A percentile compares a stretch with the other conserved stretches of the same genome.
phyloP scores from a whole-genome alignment of 2,888 invertebrate genomes.

The Coelinius sp. region DNA sequence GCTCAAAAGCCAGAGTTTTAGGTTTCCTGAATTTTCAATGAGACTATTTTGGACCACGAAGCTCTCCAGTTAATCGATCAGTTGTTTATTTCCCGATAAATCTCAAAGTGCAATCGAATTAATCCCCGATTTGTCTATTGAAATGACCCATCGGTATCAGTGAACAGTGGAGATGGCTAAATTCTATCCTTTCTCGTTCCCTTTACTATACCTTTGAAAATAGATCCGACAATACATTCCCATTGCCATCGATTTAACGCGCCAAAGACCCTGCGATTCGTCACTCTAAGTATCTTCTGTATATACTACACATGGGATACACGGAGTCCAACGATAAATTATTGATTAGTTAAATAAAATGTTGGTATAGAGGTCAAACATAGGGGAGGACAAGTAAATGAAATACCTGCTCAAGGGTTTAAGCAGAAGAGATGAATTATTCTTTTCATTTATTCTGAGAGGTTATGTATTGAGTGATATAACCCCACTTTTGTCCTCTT shows the following conservation, averaged over 20 bases:
- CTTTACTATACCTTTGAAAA: background rate
- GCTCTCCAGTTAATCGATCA: background rate
- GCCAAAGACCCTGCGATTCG: slow-evolving; percentile 11
- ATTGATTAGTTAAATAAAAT: background rate
- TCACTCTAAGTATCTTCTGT: slow-evolving; percentile 1
- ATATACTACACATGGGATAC: background rate
- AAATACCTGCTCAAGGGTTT: no score
- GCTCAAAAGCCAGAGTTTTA: no score
- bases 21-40: no score
- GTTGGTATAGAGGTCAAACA: background rate
- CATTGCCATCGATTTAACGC: slow-evolving; percentile 21
- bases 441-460: background rate
- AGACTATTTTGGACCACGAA: no score
- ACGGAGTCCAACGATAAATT: background rate
- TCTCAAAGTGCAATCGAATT: slow-evolving; percentile 5
- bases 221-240: slow-evolving; percentile 19
- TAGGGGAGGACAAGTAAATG: no score
- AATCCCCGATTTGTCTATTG: slow-evolving; percentile 19
- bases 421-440: background rate
- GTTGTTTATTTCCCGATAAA: slow-evolving; percentile 3
- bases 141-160: slow-evolving; percentile 23
- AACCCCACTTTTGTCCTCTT: background rate
- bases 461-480: background rate
- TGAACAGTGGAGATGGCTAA: slow-evolving; percentile 3
- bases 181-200: slow-evolving; percentile 5